Conservation (phyloP, 2,888 invertebrate genomes). For the Acrobasis repandana region DNA sequence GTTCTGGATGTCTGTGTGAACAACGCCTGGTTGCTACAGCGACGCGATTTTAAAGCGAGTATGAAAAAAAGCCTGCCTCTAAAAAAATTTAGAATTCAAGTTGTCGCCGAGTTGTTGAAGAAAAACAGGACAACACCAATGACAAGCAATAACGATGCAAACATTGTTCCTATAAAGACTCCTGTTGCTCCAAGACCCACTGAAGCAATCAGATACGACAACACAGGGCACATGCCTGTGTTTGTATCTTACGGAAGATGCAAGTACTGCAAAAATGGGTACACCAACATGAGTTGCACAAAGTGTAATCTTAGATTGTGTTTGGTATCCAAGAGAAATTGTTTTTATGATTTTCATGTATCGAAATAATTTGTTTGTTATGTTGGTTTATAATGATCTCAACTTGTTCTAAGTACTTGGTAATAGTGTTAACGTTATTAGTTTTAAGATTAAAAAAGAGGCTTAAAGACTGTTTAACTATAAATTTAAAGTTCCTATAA, state of each 20-base stretch:
- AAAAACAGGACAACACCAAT: background rate
- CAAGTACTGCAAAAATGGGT: too few species aligned
- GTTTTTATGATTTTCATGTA: constrained; percentile 1
- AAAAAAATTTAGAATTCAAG: background rate
- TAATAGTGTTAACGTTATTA: too few species aligned
- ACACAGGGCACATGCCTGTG: background rate
- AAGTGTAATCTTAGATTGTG: too few species aligned
- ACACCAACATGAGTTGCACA: too few species aligned
- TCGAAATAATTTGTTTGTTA: too few species aligned
- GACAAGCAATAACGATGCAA: too few species aligned
- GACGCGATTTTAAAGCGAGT: background rate
- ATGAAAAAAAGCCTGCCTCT: background rate
- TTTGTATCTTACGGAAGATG: background rate
- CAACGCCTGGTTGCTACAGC: background rate
- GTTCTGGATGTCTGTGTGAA: background rate
- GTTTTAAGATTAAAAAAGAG: too few species aligned
- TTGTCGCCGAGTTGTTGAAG: background rate
- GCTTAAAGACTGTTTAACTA: too few species aligned
- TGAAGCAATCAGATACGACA: constrained; percentile 1
- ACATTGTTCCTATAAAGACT: too few species aligned
- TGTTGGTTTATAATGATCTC: too few species aligned
- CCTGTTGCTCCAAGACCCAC: background rate
- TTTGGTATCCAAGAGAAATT: background rate
- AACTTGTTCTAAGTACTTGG: too few species aligned
- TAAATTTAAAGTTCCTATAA: too few species aligned